Base-by-base conservation (phyloP, 37 sponge, comb jelly and placozoan genomes). In the Beroe ovata region DNA sequence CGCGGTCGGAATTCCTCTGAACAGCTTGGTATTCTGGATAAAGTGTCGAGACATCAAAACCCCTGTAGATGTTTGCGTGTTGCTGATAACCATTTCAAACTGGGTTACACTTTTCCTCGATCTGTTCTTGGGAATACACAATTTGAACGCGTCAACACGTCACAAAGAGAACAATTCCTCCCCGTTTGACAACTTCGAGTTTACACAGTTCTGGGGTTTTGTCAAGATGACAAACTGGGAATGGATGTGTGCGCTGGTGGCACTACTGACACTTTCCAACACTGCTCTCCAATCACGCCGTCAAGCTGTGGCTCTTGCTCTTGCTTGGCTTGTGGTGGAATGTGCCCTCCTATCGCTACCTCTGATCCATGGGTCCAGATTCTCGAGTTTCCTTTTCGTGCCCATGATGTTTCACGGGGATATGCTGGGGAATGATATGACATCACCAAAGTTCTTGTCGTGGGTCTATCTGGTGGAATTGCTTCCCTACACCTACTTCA, bases 161-260 rank as follows among this genome's bases (percentile, higher is more conserved):
- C n/a, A n/a, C n/a, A 6, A 6, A 47, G 54, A 47, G 11, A 16
- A 33, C 2, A 30, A 26, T 34, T 3, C 69, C 35, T 29, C 30
- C 32, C 32, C 69, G 11, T 66, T 66, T 30, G 1, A 8, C 25
- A 34, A 34, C 30, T 8, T 33, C 30, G 69, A 66, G 30, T 66
- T 66, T 37, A 66, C 33, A 1, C 69, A 66, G 69, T 66, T 66
- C 36, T 66, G 69, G 69, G 69, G 69, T 1, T 66, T 66, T 33
- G 32, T 66, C 16, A 66, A 66, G 30, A 33, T 66, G 18, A 32
- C 36, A 8, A 66, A 66, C 36, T 30, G 30, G 25, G 69, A 66
- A 37, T 66, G 69, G 69, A 25, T 66, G 30, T 19, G 36, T 2
- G 33, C 69, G 36, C 69, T 66, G 32, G 1, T 66, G 30, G 69